Evolutionary conservation across 2,113 vertebrate genomes (phyloP), one percentile per base, ranked within the genome.

Genomic region (Callithrix jacchus): DNA sequence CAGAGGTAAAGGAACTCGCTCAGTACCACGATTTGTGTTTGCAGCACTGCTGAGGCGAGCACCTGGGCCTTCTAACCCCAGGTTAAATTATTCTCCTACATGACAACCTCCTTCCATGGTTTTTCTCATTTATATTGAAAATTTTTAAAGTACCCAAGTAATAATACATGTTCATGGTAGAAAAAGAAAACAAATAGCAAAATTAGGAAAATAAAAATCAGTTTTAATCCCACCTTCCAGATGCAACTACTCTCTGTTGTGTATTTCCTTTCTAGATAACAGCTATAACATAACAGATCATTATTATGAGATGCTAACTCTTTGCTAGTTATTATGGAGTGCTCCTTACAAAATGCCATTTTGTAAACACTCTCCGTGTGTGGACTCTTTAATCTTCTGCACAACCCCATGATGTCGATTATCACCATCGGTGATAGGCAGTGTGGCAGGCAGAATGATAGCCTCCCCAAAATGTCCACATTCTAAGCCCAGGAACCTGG

Each of bases 41-140:
- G 11, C 9, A 74, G 52, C 8, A n/a, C 14, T n/a, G 40, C 49
- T 21, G 47, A 80, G 52, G 52, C n/a, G 52, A 74, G 35, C 20
- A 5, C 9, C 35, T 61, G 77, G 73, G 74, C 3, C 14, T 81
- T 82, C 56, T n/a, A 81, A 56, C 8, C 16, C 20, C 37, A 27
- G n/a, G 82, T 93, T 30, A 23, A 94, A 74, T 87, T 64, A 14
- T 47, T 88, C 90, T 93, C 37, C 58, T 35, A 84, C 23, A 8
- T 35, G 17, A 93, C 37, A 47, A 52, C 35, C 2, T 76, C 30
- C 23, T 82, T 91, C 91, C 45, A n/a, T 81, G 45, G 8, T 88
- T 95, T 85, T 35, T 93, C 49, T 94, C 1, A 14, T 64, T 84
- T 95, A 94, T 49, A 82, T 94, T 92, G 77, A 49, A 77, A 68